Conservation (phyloP, 2,888 invertebrate species). For the Hesperia comma region DNA sequence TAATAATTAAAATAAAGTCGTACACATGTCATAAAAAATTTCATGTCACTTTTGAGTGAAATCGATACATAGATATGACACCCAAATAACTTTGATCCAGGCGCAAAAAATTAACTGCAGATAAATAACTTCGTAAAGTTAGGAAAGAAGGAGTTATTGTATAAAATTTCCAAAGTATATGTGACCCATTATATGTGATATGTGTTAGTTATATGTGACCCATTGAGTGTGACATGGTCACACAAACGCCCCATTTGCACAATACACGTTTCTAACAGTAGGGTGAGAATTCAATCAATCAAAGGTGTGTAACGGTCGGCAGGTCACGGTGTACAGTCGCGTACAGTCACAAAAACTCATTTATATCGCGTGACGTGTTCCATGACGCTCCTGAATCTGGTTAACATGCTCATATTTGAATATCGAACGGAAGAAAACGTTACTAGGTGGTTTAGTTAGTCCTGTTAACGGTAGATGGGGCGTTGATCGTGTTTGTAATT, state of each 20-base stretch:
- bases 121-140: no score
- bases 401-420: conserved; percentile 26
- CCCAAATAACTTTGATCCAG: no score
- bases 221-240: background rate
- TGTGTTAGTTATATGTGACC: conserved; percentile 1
- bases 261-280: conserved; percentile 13
- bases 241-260: background rate
- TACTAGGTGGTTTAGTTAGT: conserved; percentile 4
- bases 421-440: conserved; percentile 21
- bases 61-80: no score
- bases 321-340: conserved; percentile 35
- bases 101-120: no score
- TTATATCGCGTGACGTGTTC: conserved; percentile 34
- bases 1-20: no score
- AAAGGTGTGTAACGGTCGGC: conserved; percentile 25
- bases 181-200: no score
- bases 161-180: no score
- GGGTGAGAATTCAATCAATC: conserved; percentile 35
- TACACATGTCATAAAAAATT: no score
- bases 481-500: conserved; percentile 1
- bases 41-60: no score
- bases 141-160: no score
- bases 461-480: conserved; percentile 20
- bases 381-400: conserved; percentile 14
- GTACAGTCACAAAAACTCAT: conserved; percentile 39